These are phyloP conservation scores for Odocoileus virginianus DNA, from an alignment of 2,113 vertebrate species.

Conservation along the genomic window DNA sequence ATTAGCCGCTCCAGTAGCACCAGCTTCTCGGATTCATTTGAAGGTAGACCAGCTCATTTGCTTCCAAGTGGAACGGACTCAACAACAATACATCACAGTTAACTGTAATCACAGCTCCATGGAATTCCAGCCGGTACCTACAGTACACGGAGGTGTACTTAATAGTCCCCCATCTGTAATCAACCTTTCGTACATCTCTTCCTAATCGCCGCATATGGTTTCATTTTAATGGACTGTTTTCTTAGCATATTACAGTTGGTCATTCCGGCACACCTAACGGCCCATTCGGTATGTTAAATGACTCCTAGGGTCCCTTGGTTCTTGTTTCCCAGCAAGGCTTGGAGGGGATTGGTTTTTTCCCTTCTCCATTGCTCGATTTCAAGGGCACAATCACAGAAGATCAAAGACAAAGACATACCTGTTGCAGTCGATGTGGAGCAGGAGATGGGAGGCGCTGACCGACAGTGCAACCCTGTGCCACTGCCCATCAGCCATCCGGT, in stretches of 20 bases:
- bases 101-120: conserved; percentile 73
- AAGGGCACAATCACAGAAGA: background rate
- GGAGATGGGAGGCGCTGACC: conserved; percentile 90
- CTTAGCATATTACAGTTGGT: conserved; percentile 16
- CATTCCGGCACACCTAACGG: conserved; percentile 39
- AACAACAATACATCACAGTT: conserved; percentile 69
- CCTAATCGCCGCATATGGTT: conserved; percentile 72
- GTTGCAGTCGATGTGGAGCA: conserved; percentile 95
- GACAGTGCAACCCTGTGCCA: conserved; percentile 93
- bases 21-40: conserved; percentile 39
- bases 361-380: background rate
- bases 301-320: conserved; percentile 27
- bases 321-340: conserved; percentile 16
- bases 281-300: conserved; percentile 28
- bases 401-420: conserved; percentile 79
- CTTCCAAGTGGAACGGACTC: conserved; percentile 51
- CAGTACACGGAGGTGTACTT: conserved; percentile 65
- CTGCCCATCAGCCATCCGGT: conserved; percentile 92
- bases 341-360: background rate
- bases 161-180: conserved; percentile 77
- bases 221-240: conserved; percentile 77
- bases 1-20: conserved; percentile 50
- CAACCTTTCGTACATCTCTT: conserved; percentile 76
- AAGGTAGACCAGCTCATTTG: conserved; percentile 38
- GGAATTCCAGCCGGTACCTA: conserved; percentile 51